Conservation (phyloP, 2,888 invertebrate genomes). For the Cheilosia variabilis region DNA sequence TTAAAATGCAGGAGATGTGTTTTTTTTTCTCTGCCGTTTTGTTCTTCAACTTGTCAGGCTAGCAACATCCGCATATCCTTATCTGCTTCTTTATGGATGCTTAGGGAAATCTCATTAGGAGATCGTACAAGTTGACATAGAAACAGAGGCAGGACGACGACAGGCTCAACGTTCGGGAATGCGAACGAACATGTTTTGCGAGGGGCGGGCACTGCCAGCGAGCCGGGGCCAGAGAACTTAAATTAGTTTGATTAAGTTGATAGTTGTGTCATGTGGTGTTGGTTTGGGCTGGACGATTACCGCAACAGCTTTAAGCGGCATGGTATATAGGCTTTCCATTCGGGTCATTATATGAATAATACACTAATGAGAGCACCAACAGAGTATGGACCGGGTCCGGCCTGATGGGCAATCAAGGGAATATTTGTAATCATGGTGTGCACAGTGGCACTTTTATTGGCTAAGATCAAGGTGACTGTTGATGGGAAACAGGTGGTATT, state of each 20-base stretch:
- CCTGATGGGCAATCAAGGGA: conserved; percentile 7
- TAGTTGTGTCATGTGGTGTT: conserved; percentile 52
- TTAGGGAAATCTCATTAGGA: conserved; percentile 75
- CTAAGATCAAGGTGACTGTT: conserved; percentile 67
- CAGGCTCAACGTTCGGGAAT: conserved; percentile 58
- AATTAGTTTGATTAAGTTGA: conserved; percentile 75
- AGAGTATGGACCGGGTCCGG: conserved; percentile 11
- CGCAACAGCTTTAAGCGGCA: conserved; percentile 48
- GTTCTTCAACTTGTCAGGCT: conserved; percentile 61
- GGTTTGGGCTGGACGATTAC: conserved; percentile 48
- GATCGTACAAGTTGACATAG: conserved; percentile 73
- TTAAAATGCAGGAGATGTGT: conserved; percentile 71
- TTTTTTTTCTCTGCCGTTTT: conserved; percentile 26
- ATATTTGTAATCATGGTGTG: conserved; percentile 30
- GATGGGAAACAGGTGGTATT: conserved; percentile 66
- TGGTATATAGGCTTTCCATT: conserved; percentile 43
- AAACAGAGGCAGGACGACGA: conserved; percentile 44
- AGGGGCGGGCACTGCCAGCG: not conserved
- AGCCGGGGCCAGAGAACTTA: conserved; percentile 41
- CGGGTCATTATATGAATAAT: conserved; percentile 70
- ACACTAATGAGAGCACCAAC: conserved; percentile 65
- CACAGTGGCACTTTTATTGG: conserved; percentile 47
- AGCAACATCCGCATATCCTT: conserved; percentile 70
- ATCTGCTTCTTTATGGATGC: conserved; percentile 68
- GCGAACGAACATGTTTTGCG: conserved; percentile 36